These are phyloP conservation scores for Vanacampus margaritifer DNA, from an alignment of 2,113 vertebrate species.

Conservation along the genomic window DNA sequence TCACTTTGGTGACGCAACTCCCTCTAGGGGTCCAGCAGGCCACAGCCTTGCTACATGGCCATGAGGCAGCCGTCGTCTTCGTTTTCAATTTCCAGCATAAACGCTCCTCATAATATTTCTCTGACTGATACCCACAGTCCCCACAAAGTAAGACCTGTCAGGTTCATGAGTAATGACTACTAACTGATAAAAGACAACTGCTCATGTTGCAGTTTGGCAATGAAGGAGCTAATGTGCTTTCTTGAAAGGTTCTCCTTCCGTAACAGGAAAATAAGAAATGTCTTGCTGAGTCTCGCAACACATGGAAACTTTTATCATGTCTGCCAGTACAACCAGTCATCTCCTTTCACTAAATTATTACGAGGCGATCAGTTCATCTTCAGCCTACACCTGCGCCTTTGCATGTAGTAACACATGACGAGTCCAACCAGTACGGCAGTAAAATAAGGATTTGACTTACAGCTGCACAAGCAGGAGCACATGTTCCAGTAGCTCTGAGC, in stretches of 20 bases:
- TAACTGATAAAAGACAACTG: constrained; percentile 69
- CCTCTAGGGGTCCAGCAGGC: constrained; percentile 40
- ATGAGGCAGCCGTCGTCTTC: constrained; percentile 62
- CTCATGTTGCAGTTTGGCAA: constrained; percentile 63
- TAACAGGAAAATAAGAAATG: constrained; percentile 46
- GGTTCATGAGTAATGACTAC: constrained; percentile 59
- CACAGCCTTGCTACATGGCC: constrained; percentile 49
- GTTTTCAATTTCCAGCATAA: constrained; percentile 59
- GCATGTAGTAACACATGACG: constrained; percentile 1
- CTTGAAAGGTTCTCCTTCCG: constrained; percentile 44
- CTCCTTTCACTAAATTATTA: constrained; percentile 1
- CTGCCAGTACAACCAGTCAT: neutral
- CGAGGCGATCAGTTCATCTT: neutral
- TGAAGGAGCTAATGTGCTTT: constrained; percentile 56
- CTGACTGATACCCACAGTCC: constrained; percentile 49
- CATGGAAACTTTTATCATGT: constrained; percentile 3
- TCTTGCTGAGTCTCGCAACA: neutral
- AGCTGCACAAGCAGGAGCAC: neutral
- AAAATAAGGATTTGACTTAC: constrained; percentile 1
- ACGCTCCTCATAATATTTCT: constrained; percentile 59
- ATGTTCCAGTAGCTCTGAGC: neutral
- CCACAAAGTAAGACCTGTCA: constrained; percentile 58
- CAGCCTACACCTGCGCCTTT: constrained; percentile 21
- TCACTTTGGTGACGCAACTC: constrained; percentile 35
- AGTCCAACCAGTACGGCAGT: constrained; percentile 7